Percentiles rank a stretch among this genome's conserved stretches.
These are phyloP conservation scores for Mormyrus iriodes DNA, from an alignment of 2,113 vertebrate genomes.

Conservation along the genomic window DNA sequence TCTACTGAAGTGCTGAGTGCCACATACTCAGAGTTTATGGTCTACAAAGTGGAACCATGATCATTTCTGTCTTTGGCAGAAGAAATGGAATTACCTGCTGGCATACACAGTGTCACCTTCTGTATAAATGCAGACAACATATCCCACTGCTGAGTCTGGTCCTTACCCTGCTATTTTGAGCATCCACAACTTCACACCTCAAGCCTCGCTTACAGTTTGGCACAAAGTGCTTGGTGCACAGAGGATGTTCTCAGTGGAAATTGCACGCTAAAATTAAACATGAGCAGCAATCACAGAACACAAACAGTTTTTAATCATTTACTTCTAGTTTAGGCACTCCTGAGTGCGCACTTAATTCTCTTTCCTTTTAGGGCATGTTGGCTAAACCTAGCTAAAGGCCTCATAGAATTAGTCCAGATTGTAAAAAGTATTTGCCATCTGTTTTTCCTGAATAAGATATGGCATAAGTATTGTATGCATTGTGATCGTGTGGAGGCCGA, in stretches of 20 bases:
- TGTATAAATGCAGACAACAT: neutral
- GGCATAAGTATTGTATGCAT: neutral
- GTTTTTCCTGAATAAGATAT: neutral
- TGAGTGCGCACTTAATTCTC: neutral
- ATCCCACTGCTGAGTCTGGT: neutral
- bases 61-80: neutral
- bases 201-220: neutral
- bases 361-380: neutral
- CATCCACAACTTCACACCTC: neutral
- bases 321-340: neutral
- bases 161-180: neutral
- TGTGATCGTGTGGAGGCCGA: neutral
- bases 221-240: neutral
- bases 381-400: neutral
- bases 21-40: neutral
- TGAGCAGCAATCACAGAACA: neutral
- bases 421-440: neutral
- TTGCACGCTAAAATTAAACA: neutral
- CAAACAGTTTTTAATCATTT: neutral
- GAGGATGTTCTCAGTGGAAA: neutral
- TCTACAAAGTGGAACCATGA: neutral
- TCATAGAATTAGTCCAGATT: neutral
- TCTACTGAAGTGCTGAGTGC: neutral
- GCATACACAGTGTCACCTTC: neutral
- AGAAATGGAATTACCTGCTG: neutral